Base-by-base conservation (phyloP, 1,140 invertebrate species). In the Drosophila tani region DNA sequence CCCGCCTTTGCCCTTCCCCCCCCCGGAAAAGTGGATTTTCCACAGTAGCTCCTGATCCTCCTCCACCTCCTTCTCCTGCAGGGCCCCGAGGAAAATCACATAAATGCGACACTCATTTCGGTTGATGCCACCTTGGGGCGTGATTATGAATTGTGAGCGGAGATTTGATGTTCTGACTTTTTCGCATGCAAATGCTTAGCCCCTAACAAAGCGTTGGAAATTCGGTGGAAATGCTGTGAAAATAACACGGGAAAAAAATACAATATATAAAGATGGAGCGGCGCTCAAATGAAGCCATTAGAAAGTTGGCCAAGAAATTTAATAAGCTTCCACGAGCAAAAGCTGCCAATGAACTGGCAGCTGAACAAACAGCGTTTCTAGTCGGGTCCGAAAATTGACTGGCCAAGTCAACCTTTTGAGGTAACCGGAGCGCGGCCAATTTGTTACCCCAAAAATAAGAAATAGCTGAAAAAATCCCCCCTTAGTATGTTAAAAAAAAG, bases 341-440 rank as follows among this genome's bases (percentile, higher is more conserved):
- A 73, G 73, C 74, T 83, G 80, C 80, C 84, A 81, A 88, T 88
- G 75, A 90, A 84, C 49, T 88, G 84, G 62, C 85, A 87, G 84
- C 84, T 88, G 84, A 84, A 82, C 71, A 87, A 87, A 87, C 84
- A 87, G 55, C 45, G 32, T 32, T 32, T 8, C 29, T 32, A 45
- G 49, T 46, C 46, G 40, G 63, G 60, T 53, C 70, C 66, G 43
- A 40, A 63, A 57, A 43, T 51, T 55, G 67, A 83, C 50, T 81
- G 79, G 63, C 68, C 66, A 78, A 79, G 74, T 79, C 77, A 81
- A 88, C 84, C 83, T 87, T 88, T 87, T 83, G 49, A 55, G 74
- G 81, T 78, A 88, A 84, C 83, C 77, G 82, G 73, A 86, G 80
- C 76, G 65, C 78, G 80, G 84, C 84, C 80, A 86, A 86, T 88